Evolutionary conservation across 1,140 invertebrate genomes (phyloP).

Genomic region (Teleopsis dalmanni): DNA sequence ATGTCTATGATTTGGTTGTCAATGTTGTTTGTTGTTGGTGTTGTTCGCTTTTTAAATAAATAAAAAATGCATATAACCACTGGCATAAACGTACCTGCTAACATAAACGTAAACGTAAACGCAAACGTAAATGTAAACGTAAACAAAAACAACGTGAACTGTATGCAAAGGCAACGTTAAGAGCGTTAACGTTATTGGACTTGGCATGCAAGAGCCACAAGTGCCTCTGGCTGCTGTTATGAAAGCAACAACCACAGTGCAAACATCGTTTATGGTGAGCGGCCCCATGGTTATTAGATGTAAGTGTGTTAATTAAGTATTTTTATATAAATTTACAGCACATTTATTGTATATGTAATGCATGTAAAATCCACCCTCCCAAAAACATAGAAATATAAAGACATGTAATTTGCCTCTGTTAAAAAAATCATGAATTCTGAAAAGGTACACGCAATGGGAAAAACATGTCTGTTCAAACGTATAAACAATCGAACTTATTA

Average conservation of each 20-base stretch:
- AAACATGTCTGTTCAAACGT: too few species aligned
- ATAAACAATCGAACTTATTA: too few species aligned
- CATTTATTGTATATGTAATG: not conserved
- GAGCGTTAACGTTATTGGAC: conserved; percentile 61
- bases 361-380: too few species aligned
- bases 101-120: not conserved
- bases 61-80: not conserved
- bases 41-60: not conserved
- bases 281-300: conserved; percentile 30
- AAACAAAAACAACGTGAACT: too few species aligned
- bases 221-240: conserved; percentile 46
- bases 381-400: too few species aligned
- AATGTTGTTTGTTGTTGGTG: conserved; percentile 2
- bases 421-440: too few species aligned
- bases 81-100: not conserved
- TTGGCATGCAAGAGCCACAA: conserved; percentile 53
- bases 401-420: too few species aligned
- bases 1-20: not conserved
- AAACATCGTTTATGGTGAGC: conserved; percentile 16
- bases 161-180: conserved; percentile 54
- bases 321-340: too few species aligned
- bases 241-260: conserved; percentile 17
- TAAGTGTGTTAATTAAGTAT: too few species aligned
- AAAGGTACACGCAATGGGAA: too few species aligned
- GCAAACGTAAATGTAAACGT: too few species aligned